Percentiles rank a stretch among this genome's conserved stretches.
Conservation (phyloP, 2,888 invertebrate species). For the Tetheella fluctuosa region DNA sequence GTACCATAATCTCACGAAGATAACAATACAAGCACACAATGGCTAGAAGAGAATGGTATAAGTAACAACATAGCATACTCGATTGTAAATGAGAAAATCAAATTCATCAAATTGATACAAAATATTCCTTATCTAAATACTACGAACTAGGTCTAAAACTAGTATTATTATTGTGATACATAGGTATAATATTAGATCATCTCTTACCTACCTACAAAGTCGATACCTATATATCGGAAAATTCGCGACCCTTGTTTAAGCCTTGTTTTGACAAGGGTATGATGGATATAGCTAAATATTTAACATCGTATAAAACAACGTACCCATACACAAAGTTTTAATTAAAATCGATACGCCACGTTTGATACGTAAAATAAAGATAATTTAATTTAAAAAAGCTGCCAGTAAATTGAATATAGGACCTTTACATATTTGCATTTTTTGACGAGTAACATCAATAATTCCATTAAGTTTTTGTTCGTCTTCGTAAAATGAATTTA, state of each 20-base stretch:
- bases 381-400: not conserved
- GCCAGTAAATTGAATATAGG: not conserved
- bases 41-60: too few relatives aligned
- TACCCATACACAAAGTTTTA: not conserved
- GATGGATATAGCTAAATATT: not conserved
- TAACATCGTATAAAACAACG: not conserved
- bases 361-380: not conserved
- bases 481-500: not conserved
- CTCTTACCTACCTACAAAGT: not conserved
- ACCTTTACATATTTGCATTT: not conserved
- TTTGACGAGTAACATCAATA: not conserved
- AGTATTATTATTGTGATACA: too few relatives aligned
- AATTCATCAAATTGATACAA: not conserved
- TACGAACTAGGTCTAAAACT: too few relatives aligned
- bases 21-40: too few relatives aligned
- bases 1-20: too few relatives aligned
- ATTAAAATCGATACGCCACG: not conserved
- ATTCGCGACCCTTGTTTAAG: constrained; percentile 2
- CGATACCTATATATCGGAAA: not conserved
- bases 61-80: too few relatives aligned
- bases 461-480: not conserved
- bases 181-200: too few relatives aligned
- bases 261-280: constrained; percentile 3
- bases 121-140: not conserved
- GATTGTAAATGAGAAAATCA: too few relatives aligned